Evolutionary conservation across 2,888 invertebrate genomes (phyloP).

Genomic region (Megastigmus dorsalis): DNA sequence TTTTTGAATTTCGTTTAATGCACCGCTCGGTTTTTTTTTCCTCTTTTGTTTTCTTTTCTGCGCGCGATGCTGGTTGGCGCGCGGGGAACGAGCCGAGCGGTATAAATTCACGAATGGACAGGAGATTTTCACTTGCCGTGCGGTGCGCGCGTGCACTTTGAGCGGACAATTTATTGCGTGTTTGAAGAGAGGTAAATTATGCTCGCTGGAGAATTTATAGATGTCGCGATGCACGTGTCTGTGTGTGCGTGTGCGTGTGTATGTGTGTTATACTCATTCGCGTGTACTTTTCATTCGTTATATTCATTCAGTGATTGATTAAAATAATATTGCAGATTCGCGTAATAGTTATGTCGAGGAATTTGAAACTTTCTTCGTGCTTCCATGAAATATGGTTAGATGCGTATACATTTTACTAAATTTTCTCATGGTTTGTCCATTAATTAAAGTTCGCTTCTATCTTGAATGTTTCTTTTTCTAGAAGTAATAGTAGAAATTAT

Average conservation of each 20-base stretch:
- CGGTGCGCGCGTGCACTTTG: too few species aligned
- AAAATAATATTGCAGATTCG: neutral
- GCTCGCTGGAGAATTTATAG: conserved; percentile 23
- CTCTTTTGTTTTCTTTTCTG: neutral
- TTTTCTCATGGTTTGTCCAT: too few species aligned
- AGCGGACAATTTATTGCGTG: conserved; percentile 29
- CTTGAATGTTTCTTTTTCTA: neutral
- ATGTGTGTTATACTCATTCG: too few species aligned
- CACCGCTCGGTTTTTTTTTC: neutral
- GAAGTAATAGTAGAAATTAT: neutral
- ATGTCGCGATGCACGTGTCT: conserved; percentile 25
- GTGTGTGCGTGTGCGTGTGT: too few species aligned
- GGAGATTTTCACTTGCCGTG: conserved; percentile 20
- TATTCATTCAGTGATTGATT: conserved; percentile 11
- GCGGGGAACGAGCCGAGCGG: neutral
- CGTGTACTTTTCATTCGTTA: conserved; percentile 26
- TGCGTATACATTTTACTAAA: too few species aligned
- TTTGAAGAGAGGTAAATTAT: conserved; percentile 39
- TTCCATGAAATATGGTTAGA: too few species aligned
- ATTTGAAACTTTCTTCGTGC: neutral
- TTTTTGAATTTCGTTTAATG: neutral
- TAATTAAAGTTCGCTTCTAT: neutral
- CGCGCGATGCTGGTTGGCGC: neutral
- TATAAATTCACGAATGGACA: conserved; percentile 13
- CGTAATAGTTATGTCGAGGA: neutral